Base-by-base conservation (phyloP, 2,797 vertebrate species). In the Lepus townsendii region DNA sequence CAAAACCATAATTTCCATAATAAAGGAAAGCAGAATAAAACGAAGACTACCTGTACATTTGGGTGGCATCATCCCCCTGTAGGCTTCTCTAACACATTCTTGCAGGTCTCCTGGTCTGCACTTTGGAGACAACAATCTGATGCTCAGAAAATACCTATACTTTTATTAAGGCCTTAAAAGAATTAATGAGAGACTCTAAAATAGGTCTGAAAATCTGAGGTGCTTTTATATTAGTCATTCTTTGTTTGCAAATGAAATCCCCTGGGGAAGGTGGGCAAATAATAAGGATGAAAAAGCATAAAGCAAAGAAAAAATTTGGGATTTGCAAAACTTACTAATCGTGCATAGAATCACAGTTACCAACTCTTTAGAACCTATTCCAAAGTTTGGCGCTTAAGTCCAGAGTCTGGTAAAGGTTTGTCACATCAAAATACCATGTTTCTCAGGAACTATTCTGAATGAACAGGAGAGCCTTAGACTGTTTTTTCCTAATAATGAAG, bases 181-280 rank as follows among this genome's bases (percentile, higher is more conserved):
- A 92, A 90, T 35, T 60, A 88, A 62, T 50, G 24, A 91, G 30
- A 63, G 12, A 0, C 54, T 66, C 11, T 86, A 62, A 82, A 30
- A 65, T n/a, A 24, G 54, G 65, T 91, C 47, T 72, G 65, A 54
- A 71, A 77, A 52, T 57, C 85, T 38, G 7, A 68, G 9, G 8
- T 57, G n/a, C 17, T 54, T n/a, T 30, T 38, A 12, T 24, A 57
- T n/a, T 26, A 68, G 52, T 0, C 2, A 47, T 71, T 86, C 2
- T 27, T 76, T 54, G 83, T 82, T 78, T 50, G 50, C 93, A 91
- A 63, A 38, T 71, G 30, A 60, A 84, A 91, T 9, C 62, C 27
- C 7, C 26, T 13, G n/a, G 4, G 27, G 14, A n/a, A 22, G 7
- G n/a, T 13, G 54, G 17, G 54, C 26, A 83, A 82, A 32, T 84